A percentile compares a stretch with the other conserved stretches of the same genome.
Conservation (phyloP, 2,888 invertebrate genomes). For the Mycalesis mineus region DNA sequence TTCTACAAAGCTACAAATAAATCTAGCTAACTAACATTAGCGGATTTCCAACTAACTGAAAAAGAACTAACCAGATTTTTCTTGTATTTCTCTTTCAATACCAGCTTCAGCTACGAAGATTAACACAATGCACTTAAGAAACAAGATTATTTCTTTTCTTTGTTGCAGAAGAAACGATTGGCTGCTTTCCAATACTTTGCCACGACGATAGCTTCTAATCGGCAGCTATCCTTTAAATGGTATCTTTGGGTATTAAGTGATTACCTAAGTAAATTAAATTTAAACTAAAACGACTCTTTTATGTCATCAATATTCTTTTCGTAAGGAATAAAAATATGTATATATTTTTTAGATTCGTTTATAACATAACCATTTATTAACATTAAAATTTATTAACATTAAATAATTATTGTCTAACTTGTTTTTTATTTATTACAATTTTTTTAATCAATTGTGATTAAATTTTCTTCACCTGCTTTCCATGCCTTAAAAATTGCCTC, state of each 20-base stretch:
- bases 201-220: conserved; percentile 33
- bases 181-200: conserved; percentile 33
- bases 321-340: too few species aligned
- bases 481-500: too few species aligned
- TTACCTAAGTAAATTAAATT: conserved; percentile 21
- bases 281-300: too few species aligned
- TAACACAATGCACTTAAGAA: conserved; percentile 28
- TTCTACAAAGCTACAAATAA: neutral
- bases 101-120: conserved; percentile 22
- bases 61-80: conserved; percentile 8
- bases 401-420: too few species aligned
- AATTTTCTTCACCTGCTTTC: too few species aligned
- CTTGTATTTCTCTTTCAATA: conserved; percentile 15
- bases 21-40: neutral
- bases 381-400: too few species aligned
- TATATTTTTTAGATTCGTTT: too few species aligned
- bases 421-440: too few species aligned
- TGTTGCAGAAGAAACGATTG: conserved; percentile 30
- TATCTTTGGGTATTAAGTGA: conserved; percentile 27
- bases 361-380: too few species aligned
- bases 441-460: too few species aligned
- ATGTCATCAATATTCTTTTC: too few species aligned
- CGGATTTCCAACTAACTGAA: neutral
- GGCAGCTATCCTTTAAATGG: conserved; percentile 28
- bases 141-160: conserved; percentile 29